Evolutionary conservation across 2,797 vertebrate species (phyloP), one percentile per base, ranked within the genome.

Genomic region (Knipowitschia caucasica): DNA sequence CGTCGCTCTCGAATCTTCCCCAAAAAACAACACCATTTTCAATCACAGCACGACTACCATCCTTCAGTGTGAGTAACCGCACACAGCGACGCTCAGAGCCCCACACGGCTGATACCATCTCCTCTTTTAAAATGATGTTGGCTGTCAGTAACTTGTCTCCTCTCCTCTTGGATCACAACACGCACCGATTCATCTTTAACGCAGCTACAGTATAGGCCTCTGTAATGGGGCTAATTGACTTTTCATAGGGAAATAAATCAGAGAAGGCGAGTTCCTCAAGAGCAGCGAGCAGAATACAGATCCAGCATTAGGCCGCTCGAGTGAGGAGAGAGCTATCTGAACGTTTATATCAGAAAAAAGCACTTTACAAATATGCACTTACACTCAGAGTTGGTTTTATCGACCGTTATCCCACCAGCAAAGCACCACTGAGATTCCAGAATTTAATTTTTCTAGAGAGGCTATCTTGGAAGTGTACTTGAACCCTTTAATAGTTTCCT

Each of bases 221-320:
- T 68, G 39, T 70, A 62, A 78, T 77, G 64, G 60, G 45, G 58
- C 67, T 67, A 73, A 83, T 75, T 77, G 73, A 79, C 76, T 72
- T 70, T 36, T 61, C 58, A 62, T 46, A 50, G 49, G 52, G 49
- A 46, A 23, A 70, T 64, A 53, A 77, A 80, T 47, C 14, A 27
- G 53, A 62, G 34, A 64, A 61, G 57, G 77, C 55, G 3, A 61
- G 15, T 64, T 58, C 67, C 75, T 36, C 56, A 0, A 65, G 61
- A 44, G 15, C 26, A 30, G 57, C 64, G 35, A 52, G 34, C 15
- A 61, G 61, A 63, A 59, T 56, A 54, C 73, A 74, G 70, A 82
- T 80, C 69, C 71, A 56, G 69, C 56, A 50, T 74, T 78, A 69
- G 66, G 75, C 67, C 65, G 74, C 61, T 49, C 47, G 7, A 42